These are phyloP conservation scores for Pangasius mekongensis DNA, from an alignment of 2,797 vertebrate genomes.

Conservation along the genomic window DNA sequence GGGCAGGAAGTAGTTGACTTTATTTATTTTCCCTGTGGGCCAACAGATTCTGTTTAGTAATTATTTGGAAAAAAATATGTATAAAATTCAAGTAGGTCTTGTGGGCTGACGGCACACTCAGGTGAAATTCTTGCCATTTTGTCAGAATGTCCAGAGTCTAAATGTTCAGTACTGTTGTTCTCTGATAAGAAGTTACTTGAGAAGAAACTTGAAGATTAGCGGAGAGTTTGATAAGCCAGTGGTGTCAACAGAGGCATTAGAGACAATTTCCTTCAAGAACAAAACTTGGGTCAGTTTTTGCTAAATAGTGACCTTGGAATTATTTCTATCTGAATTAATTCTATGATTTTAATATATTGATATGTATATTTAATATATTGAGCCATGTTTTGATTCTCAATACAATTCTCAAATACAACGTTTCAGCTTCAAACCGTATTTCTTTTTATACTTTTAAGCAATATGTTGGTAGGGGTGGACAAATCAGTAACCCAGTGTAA, in stretches of 20 bases:
- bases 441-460: not conserved
- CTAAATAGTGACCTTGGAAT: not conserved
- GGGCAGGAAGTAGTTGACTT: conserved; percentile 41
- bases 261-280: not conserved
- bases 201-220: conserved; percentile 20
- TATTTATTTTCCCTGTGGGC: conserved; percentile 32
- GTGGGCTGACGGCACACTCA: not conserved
- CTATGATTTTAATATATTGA: not conserved
- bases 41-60: conserved; percentile 30
- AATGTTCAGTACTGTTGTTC: conserved; percentile 20
- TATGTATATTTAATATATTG: not conserved
- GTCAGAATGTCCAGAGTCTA: conserved; percentile 31
- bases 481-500: not conserved
- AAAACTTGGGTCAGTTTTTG: not conserved
- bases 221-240: conserved; percentile 11
- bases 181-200: conserved; percentile 33
- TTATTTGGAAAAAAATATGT: conserved; percentile 15
- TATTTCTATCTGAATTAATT: not conserved
- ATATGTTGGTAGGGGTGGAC: not conserved
- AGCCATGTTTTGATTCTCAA: not conserved
- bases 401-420: not conserved
- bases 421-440: not conserved
- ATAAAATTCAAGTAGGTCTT: not conserved
- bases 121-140: conserved; percentile 27
- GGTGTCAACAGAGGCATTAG: conserved; percentile 29